phyloP scores from a whole-genome alignment of 1,140 invertebrate species.

The Drosophila carrolli region DNA sequence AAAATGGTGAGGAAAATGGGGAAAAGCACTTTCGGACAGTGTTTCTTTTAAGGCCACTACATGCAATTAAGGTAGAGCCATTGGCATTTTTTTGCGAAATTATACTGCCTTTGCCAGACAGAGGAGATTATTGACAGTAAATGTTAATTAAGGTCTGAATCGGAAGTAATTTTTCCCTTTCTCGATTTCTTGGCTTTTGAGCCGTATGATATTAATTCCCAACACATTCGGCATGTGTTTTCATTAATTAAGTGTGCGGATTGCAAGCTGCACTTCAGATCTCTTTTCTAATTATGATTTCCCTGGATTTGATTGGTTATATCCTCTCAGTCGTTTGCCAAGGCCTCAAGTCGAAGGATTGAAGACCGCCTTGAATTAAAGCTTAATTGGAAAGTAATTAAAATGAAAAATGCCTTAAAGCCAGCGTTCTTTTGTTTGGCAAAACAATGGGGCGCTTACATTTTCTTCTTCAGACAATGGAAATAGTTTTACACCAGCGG shows the following conservation, averaged over 20 bases:
- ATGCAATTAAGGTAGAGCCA: conserved; percentile 34
- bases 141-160: conserved; percentile 40
- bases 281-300: conserved; percentile 14
- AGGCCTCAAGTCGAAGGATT: conserved; percentile 9
- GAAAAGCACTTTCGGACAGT: conserved; percentile 30
- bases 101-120: conserved; percentile 16
- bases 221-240: conserved; percentile 7
- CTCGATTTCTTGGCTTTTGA: neutral
- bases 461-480: conserved; percentile 24
- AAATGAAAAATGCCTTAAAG: conserved; percentile 67
- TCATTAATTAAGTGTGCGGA: conserved; percentile 45
- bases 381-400: conserved; percentile 78
- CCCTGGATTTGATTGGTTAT: conserved; percentile 23
- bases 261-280: conserved; percentile 21
- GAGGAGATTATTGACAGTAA: conserved; percentile 28
- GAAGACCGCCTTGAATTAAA: conserved; percentile 57
- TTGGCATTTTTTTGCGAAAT: conserved; percentile 17
- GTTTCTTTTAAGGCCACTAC: conserved; percentile 42
- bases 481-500: conserved; percentile 12
- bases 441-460: conserved; percentile 8
- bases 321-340: conserved; percentile 15
- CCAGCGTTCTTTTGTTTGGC: conserved; percentile 38
- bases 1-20: conserved; percentile 2
- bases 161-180: conserved; percentile 17
- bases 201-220: conserved; percentile 12